Percentiles rank a stretch among this genome's conserved stretches.
Evolutionary conservation across 1,140 invertebrate genomes (phyloP).

Genomic region (Cydia pomonella): DNA sequence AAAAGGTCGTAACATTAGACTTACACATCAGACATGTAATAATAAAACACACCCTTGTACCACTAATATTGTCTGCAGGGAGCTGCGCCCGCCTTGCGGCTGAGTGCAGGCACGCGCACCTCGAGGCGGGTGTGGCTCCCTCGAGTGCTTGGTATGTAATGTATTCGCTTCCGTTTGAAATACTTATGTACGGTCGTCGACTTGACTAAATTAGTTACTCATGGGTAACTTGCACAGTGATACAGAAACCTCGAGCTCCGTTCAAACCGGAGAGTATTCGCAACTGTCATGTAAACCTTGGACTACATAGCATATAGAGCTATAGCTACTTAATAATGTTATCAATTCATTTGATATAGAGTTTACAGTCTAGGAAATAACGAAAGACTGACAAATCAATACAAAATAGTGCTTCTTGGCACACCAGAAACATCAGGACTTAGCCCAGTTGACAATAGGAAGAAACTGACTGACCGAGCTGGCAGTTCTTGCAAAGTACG

Average conservation of each 20-base stretch:
- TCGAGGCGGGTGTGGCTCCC: constrained; percentile 32
- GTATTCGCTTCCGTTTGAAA: constrained; percentile 35
- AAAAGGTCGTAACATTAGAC: constrained; percentile 31
- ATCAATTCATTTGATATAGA: constrained; percentile 20
- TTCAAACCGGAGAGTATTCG: not conserved
- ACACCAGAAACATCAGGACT: constrained; percentile 4
- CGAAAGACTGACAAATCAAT: constrained; percentile 17
- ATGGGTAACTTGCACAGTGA: constrained; percentile 17
- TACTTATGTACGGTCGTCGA: constrained; percentile 20
- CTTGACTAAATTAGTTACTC: constrained; percentile 22
- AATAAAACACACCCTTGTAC: constrained; percentile 27
- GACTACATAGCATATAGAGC: constrained; percentile 19
- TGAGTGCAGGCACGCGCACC: not conserved
- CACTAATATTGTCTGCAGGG: constrained; percentile 1
- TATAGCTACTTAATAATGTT: constrained; percentile 20
- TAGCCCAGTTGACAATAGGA: constrained; percentile 13
- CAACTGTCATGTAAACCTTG: constrained; percentile 13
- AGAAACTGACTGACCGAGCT: not conserved
- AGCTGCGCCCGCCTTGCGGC: not conserved
- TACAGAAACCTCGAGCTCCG: constrained; percentile 13
- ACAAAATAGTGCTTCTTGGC: constrained; percentile 9
- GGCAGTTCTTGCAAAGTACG: not conserved
- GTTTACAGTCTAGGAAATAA: constrained; percentile 14
- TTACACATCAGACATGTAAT: constrained; percentile 32
- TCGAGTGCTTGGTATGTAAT: constrained; percentile 34